Conservation (phyloP, 2,888 invertebrate species). For the Andrena haemorrhoa region DNA sequence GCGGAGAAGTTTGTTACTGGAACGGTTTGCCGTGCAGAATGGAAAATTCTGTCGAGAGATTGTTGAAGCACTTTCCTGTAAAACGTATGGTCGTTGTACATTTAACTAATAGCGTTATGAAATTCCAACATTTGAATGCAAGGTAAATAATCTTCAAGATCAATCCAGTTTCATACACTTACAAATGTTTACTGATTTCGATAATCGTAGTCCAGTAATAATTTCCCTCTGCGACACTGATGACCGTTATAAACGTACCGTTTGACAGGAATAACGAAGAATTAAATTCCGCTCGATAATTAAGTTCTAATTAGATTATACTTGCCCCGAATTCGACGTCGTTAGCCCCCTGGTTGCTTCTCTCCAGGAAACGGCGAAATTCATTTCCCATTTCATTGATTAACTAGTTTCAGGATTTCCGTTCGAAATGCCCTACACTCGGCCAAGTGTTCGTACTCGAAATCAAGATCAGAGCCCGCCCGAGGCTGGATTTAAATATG, state of each 20-base stretch:
- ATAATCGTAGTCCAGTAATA: no score
- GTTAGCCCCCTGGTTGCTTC: neutral
- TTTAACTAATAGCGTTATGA: neutral
- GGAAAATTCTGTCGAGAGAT: conserved; percentile 1
- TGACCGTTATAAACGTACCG: neutral
- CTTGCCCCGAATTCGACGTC: neutral
- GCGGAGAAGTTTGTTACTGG: neutral
- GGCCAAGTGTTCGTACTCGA: neutral
- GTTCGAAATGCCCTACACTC: neutral
- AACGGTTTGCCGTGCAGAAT: neutral
- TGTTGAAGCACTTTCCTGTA: neutral
- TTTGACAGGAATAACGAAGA: neutral
- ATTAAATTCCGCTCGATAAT: neutral
- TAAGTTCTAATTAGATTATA: neutral
- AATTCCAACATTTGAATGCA: no score
- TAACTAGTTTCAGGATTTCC: conserved; percentile 4
- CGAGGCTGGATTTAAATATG: conserved; percentile 23
- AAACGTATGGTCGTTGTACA: neutral
- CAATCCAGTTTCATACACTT: no score
- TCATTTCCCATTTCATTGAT: conserved; percentile 19
- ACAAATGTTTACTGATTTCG: no score
- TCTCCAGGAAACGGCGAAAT: neutral
- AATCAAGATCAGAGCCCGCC: conserved; percentile 11
- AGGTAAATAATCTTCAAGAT: no score
- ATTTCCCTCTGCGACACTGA: no score